Percentiles rank a stretch among this genome's conserved stretches.
Evolutionary conservation across 1,140 invertebrate species (phyloP).

Genomic region (Chironomus tepperi): DNA sequence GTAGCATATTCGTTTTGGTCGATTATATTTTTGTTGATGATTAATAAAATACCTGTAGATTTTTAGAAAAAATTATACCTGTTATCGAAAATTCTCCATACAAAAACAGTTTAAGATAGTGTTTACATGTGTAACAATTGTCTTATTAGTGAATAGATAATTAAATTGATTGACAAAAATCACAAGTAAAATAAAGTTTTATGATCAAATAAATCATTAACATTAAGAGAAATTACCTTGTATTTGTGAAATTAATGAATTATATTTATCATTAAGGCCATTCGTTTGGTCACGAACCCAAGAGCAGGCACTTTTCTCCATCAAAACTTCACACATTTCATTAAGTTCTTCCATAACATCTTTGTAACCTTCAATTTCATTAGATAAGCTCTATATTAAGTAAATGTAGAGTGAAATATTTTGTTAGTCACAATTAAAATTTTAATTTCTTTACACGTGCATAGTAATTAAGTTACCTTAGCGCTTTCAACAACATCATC

Average conservation of each 20-base stretch:
- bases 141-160: too few relatives aligned
- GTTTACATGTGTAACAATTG: too few relatives aligned
- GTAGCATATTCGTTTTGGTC: constrained; percentile 84
- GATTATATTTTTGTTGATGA: constrained; percentile 77
- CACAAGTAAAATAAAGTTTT: too few relatives aligned
- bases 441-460: constrained; percentile 27
- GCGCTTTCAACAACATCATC: constrained; percentile 27
- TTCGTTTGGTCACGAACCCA: constrained; percentile 79
- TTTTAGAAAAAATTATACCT: constrained; percentile 25
- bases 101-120: too few relatives aligned
- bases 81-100: too few relatives aligned
- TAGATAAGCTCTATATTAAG: constrained; percentile 50
- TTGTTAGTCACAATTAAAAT: constrained; percentile 29
- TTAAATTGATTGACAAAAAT: too few relatives aligned
- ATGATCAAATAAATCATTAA: too few relatives aligned
- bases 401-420: constrained; percentile 24
- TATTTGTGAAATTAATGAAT: constrained; percentile 61
- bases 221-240: constrained; percentile 42
- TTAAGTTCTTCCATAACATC: constrained; percentile 71
- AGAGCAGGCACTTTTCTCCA: constrained; percentile 73
- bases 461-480: constrained; percentile 32
- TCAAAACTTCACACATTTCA: constrained; percentile 75
- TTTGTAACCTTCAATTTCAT: constrained; percentile 69
- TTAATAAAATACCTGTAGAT: constrained; percentile 55
- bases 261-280: constrained; percentile 70